Base-by-base conservation (phyloP, 2,113 vertebrate genomes). In the Ameiurus melas region DNA sequence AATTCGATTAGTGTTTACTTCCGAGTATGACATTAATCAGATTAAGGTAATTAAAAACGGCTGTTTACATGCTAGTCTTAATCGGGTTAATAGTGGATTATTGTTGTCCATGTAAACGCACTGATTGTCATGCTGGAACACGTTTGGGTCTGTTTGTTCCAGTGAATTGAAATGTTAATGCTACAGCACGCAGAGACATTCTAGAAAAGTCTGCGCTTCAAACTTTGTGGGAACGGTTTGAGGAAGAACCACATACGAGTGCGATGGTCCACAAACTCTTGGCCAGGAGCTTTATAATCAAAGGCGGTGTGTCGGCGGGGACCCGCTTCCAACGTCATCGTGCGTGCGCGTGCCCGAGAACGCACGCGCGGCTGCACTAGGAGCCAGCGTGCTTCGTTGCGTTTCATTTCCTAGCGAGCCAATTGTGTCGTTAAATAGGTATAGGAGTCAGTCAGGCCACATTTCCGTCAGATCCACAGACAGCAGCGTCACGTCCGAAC, bases 261-360 rank as follows among this genome's bases (percentile, higher is more conserved):
- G 36, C 12, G 36, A 71, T 71, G 14, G 5, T 47, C 36, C 39
- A 25, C 22, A 47, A 13, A 43, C 20, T 47, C 25, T 27, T 77
- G 36, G 33, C 3, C 73, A 77, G 12, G 19, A 73, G 36, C 0
- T 6, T 39, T 43, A 20, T 43, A 51, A 51, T 47, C 70, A 9
- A 27, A 77, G 8, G 2, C 13, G 39, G 39, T 20, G n/a, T 58
- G 13, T n/a, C n/a, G 47, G 80, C 78, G 36, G 77, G 51, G 80
- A 84, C 36, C 57, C 71, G 62, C 58, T 5, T 20, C 2, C 30
- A 87, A 85, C 87, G 87, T 91, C 90, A 90, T 73, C 77, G 47
- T 7, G 4, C 30, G 60, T 62, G 87, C 85, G 51, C 60, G 87
- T 75, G 30, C 82, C 60, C 27, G 25, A 36, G 51, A 71, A 19